Conservation (phyloP, 2,113 vertebrate genomes). For the Monarcha castaneiventris region DNA sequence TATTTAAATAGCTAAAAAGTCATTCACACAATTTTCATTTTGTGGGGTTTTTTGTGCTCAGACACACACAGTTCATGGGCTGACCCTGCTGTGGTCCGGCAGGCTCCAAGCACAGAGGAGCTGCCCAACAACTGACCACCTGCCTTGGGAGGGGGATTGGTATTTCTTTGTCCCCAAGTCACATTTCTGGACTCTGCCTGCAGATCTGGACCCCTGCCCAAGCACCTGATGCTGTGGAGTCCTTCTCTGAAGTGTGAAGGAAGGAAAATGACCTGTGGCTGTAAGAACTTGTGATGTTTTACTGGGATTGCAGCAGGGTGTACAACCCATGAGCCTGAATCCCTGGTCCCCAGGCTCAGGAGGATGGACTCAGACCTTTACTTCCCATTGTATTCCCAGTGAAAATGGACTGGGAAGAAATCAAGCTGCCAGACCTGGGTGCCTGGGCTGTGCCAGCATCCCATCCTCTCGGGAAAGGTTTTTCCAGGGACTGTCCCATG, state of each 20-base stretch:
- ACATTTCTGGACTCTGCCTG: background rate
- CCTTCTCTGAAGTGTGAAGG: fast-evolving
- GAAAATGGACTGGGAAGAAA: background rate
- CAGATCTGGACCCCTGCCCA: background rate
- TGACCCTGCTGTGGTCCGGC: background rate
- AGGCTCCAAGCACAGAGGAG: background rate
- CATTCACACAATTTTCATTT: background rate
- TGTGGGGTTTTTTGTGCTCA: background rate
- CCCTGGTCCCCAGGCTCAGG: background rate
- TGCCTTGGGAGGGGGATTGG: background rate
- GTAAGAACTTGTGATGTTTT: background rate
- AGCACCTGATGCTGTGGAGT: background rate
- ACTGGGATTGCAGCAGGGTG: background rate
- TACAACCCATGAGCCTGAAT: fast-evolving
- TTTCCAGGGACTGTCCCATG: too few species aligned
- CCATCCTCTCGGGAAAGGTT: background rate
- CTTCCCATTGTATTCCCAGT: background rate
- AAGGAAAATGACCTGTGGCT: background rate
- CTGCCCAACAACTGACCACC: fast-evolving
- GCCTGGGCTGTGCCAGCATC: background rate
- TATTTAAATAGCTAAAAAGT: background rate
- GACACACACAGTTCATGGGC: background rate
- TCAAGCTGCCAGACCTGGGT: background rate
- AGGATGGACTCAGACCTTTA: background rate
- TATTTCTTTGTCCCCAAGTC: background rate